A percentile compares a stretch with the other conserved stretches of the same genome.
Conservation (phyloP, 2,113 vertebrate species). For the Columba livia region DNA sequence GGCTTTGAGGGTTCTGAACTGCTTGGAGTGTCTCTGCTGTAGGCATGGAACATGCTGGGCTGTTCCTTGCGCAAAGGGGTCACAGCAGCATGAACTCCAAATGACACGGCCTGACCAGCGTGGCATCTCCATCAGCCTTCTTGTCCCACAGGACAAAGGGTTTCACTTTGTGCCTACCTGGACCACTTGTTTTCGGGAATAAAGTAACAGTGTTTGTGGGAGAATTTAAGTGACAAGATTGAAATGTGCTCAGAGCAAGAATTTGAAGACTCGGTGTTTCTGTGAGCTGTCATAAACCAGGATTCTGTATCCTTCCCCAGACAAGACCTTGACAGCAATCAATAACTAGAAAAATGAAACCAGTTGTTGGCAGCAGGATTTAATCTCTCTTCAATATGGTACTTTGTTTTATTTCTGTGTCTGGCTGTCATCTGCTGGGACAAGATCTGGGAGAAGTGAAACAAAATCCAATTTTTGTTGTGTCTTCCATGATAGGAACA, state of each 20-base stretch:
- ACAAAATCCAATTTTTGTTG: background rate
- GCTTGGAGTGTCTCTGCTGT: background rate
- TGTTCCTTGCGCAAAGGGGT: background rate
- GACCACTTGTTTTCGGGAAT: background rate
- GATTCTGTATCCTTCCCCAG: background rate
- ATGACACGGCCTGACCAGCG: background rate
- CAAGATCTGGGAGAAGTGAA: background rate
- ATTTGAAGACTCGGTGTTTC: background rate
- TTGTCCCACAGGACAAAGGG: background rate
- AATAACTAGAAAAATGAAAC: constrained; percentile 46
- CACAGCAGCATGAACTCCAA: background rate
- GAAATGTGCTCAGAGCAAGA: background rate
- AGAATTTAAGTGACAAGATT: background rate
- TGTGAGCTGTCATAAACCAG: constrained; percentile 21
- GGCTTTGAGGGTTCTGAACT: background rate
- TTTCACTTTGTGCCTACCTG: background rate
- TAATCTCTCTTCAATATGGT: constrained; percentile 17
- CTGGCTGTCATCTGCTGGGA: constrained; percentile 35
- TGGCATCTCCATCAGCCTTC: background rate
- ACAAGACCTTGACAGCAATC: constrained; percentile 33
- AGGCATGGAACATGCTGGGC: background rate
- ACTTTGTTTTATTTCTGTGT: constrained; percentile 32
- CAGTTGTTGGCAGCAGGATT: constrained; percentile 39
- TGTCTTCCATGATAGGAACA: background rate
- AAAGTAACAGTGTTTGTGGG: background rate